Conservation (phyloP, 2,797 vertebrate genomes). For the Valencia hispanica region DNA sequence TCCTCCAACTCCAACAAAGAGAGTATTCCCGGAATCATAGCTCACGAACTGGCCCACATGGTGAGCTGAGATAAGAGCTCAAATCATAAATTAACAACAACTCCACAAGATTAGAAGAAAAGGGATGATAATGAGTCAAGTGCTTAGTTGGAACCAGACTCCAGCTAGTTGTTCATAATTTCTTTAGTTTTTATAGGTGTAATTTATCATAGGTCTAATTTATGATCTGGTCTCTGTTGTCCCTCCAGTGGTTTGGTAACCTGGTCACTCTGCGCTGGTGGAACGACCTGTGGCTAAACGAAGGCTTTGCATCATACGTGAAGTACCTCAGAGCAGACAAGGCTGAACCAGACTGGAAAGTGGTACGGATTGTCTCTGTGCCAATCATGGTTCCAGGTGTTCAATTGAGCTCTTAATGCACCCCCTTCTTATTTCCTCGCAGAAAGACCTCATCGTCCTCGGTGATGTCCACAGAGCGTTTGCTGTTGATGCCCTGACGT, state of each 20-base stretch:
- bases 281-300: constrained; percentile 97
- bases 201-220: too few species aligned
- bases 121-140: too few species aligned
- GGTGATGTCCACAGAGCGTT: constrained; percentile 72
- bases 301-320: constrained; percentile 95
- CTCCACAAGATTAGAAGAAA: neutral
- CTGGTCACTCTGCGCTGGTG: constrained; percentile 94
- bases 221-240: neutral
- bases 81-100: neutral
- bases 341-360: constrained; percentile 80
- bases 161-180: neutral
- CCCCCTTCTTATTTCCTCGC: constrained; percentile 9
- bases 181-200: neutral
- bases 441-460: constrained; percentile 78
- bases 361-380: constrained; percentile 77
- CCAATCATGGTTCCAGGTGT: neutral
- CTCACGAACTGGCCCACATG: constrained; percentile 94
- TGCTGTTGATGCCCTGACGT: constrained; percentile 81
- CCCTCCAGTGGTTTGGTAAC: constrained; percentile 94
- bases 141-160: neutral
- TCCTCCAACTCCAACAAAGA: constrained; percentile 90
- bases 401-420: neutral
- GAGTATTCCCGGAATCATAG: constrained; percentile 84
- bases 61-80: constrained; percentile 60
- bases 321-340: constrained; percentile 87